Percentiles rank a stretch among this genome's conserved stretches.
Conservation (phyloP, 2,113 vertebrate species). For the Ariopsis seemanni region DNA sequence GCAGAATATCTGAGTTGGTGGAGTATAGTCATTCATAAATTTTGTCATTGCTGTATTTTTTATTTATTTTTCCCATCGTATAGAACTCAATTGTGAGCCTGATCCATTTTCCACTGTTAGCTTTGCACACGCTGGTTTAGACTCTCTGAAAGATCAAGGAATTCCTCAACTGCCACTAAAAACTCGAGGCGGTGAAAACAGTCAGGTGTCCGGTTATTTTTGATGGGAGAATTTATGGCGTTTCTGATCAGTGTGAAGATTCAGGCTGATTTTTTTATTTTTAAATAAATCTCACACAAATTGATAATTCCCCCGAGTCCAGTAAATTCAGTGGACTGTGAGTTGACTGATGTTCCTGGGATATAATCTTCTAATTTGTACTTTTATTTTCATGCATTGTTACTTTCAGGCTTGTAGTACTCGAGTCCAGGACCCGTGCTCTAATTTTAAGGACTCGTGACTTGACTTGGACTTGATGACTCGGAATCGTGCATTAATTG, state of each 20-base stretch:
- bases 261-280: neutral
- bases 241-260: neutral
- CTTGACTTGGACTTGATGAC: too few species aligned
- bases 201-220: neutral
- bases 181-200: neutral
- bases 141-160: neutral
- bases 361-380: neutral
- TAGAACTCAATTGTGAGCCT: too few species aligned
- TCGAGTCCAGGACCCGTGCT: too few species aligned
- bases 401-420: neutral
- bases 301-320: neutral
- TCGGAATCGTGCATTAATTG: too few species aligned
- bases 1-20: neutral
- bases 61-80: too few species aligned
- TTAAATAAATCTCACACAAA: neutral
- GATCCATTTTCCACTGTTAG: neutral
- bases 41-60: neutral
- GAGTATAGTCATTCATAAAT: neutral
- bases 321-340: neutral
- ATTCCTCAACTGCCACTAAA: neutral
- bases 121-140: neutral
- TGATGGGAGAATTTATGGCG: neutral
- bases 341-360: neutral
- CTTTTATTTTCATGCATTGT: neutral
- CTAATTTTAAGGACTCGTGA: too few species aligned